Conservation (phyloP, 2,888 invertebrate species). For the Coecobrya sp. region DNA sequence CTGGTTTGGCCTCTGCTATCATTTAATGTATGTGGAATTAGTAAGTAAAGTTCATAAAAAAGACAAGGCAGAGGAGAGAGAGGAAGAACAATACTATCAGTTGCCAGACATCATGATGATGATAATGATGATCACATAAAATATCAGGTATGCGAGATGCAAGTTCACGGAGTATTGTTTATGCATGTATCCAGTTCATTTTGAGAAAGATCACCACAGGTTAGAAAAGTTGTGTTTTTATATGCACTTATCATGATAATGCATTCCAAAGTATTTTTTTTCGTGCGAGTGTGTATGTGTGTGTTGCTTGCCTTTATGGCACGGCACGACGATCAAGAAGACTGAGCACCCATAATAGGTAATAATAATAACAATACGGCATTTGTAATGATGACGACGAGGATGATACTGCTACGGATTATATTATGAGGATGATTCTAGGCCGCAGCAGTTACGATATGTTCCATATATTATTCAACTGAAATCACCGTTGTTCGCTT, state of each 20-base stretch:
- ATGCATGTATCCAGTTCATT: slow-evolving; percentile 59
- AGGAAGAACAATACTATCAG: slow-evolving; percentile 58
- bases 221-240: slow-evolving; percentile 62
- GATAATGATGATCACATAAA: slow-evolving; percentile 47
- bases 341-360: slow-evolving; percentile 71
- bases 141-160: slow-evolving; percentile 24
- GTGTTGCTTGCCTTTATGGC: slow-evolving; percentile 17
- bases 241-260: slow-evolving; percentile 56
- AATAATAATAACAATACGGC: slow-evolving; percentile 58
- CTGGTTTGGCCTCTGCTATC: slow-evolving; percentile 41
- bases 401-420: slow-evolving; percentile 52
- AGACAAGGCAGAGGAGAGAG: slow-evolving; percentile 2
- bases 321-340: slow-evolving; percentile 38
- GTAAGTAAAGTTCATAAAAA: slow-evolving; percentile 18
- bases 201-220: slow-evolving; percentile 67
- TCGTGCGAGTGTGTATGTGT: background rate
- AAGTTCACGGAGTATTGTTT: slow-evolving; percentile 26
- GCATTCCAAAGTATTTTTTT: slow-evolving; percentile 33
- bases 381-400: slow-evolving; percentile 41
- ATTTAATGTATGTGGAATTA: slow-evolving; percentile 46
- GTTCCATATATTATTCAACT: slow-evolving; percentile 73
- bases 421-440: slow-evolving; percentile 6
- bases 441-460: slow-evolving; percentile 58
- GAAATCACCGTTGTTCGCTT: slow-evolving; percentile 62
- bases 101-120: slow-evolving; percentile 48